Base-by-base conservation (phyloP, 2,888 invertebrate species). In the Synergus itoensis region DNA sequence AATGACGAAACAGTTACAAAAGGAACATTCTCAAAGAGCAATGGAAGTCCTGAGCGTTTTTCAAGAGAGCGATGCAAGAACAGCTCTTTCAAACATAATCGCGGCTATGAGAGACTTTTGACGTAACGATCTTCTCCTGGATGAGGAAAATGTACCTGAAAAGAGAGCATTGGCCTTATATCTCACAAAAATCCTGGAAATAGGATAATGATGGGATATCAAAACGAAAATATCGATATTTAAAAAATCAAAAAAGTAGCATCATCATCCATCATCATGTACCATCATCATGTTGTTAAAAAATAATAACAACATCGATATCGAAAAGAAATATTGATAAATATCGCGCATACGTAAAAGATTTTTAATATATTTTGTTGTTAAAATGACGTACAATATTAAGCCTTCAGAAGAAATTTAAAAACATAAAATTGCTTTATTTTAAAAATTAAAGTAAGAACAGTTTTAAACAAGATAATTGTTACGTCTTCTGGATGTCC, bases 41-140 rank as follows among this genome's bases (percentile, higher is more conserved):
- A 94, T 97, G 89, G 94, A 94, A 81, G 96, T 97, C 12, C 93
- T 98, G 36, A 94, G 95, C 86, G 94, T 95, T 83, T 96, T 98
- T 90, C 96, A 96, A 76, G 94, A 95, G 86, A 96, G 96, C 78
- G 98, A 98, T 92, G 98, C 98, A 0, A 94, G 96, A 82, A 96
- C 96, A 40, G 98, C 98, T 0, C 93, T 98, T 77, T 95, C 95
- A 77, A 98, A 98, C 92, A 98, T 98, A 85, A 96, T 97, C 75
- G 95, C 96, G 7, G 97, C 97, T 12, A 97, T 97, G 96, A 96
- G 96, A 88, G 96, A 96, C 93, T 91, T 93, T 88, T 93, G 86
- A 93, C 84, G 12, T n/a, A 14, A 69, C 11, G 40, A 1, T n/a
- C 14, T 40, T 41, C 11, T n/a, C 40, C 11, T 41, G 41, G 40